Evolutionary conservation across 1,140 invertebrate species (phyloP), one percentile per base, ranked within the genome.

Genomic region (Aphaenogaster floridana): DNA sequence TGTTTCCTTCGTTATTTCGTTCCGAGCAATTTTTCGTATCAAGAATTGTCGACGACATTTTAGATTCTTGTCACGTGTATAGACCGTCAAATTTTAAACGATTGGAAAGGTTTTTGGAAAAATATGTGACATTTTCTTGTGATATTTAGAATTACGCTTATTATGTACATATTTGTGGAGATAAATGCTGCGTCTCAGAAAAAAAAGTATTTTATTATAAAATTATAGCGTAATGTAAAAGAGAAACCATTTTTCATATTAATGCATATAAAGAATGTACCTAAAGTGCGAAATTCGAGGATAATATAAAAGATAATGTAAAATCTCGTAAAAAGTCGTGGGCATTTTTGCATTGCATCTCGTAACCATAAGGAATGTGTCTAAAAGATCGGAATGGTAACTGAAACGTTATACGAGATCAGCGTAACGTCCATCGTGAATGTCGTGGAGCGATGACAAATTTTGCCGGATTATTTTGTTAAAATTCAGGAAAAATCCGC

Each of bases 401-500:
- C 42, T 34, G 21, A 28, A 59, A 71, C 21, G 15, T 83, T 72
- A 66, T 13, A 52, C 34, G 34, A 50, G 13, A 61, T 83, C 80
- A 48, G 28, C 39, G 13, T 77, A 78, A 85, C 71, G 72, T 66
- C 34, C 36, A 42, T 86, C 72, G 63, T 36, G 36, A 13, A 21
- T 61, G 57, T 78, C 61, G 59, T 48, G n/a, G 48, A 39, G 61
- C 45, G 61, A 77, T 85, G 81, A 85, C 71, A 77, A 85, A 86
- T 86, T 86, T 64, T 72, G 71, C 4, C 36, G 45, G 74, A 86
- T 86, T 86, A 86, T 86, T 86, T 86, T 86, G 83, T 86, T 64
- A 66, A 86, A 86, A 85, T 85, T 57, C 83, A 64, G 36, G 9
- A 85, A 77, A 85, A 85, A 77, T 86, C 59, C 17, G 72, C 57